Evolutionary conservation across 2,888 invertebrate genomes (phyloP).

Genomic region (Embidobia sp.): DNA sequence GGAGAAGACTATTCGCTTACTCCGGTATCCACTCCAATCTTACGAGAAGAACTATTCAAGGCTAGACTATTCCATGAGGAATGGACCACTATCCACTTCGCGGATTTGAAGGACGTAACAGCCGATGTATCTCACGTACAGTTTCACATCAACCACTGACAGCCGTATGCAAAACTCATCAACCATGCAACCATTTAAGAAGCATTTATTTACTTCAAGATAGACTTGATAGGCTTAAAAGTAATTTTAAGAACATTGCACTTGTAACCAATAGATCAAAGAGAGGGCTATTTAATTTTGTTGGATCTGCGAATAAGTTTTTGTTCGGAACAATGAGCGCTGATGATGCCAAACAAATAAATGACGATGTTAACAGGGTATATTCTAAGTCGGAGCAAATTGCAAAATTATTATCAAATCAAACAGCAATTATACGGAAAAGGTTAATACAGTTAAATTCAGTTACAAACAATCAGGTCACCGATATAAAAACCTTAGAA

Average conservation of each 20-base stretch:
- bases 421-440: constrained; percentile 1
- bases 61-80: constrained; percentile 1
- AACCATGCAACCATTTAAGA: neutral
- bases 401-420: constrained; percentile 2
- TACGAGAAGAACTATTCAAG: neutral
- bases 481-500: neutral
- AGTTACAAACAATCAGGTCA: neutral
- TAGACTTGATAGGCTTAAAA: too few species aligned
- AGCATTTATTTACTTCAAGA: neutral
- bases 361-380: constrained; percentile 16
- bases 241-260: too few species aligned
- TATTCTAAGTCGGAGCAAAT: too few species aligned
- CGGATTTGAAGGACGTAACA: neutral
- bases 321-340: constrained; percentile 24
- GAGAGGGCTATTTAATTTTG: constrained; percentile 12
- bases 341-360: constrained; percentile 14
- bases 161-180: neutral
- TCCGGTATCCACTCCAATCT: neutral
- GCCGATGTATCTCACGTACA: neutral
- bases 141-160: neutral
- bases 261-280: constrained; percentile 2
- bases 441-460: neutral
- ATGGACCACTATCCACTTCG: constrained; percentile 4
- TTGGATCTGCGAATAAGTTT: neutral
- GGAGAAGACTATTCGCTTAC: neutral